Evolutionary conservation across 2,797 vertebrate genomes (phyloP).

Genomic region (Eulemur rubriventer): DNA sequence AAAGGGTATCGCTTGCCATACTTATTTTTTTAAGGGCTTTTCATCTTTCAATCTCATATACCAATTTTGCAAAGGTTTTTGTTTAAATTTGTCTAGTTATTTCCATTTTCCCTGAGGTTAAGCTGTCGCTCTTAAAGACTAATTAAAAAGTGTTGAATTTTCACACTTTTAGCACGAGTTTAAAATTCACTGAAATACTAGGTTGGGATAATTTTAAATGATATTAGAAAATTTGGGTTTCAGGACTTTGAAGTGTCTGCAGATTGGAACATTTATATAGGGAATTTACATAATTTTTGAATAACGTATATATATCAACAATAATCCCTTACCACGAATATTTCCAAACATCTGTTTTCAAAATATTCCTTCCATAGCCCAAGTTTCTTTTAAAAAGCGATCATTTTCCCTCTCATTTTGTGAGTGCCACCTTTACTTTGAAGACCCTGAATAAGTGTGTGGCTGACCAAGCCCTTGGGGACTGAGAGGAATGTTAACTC

Average conservation of each 20-base stretch:
- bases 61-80: not conserved
- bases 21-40: not conserved
- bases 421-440: not conserved
- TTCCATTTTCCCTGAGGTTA: not conserved
- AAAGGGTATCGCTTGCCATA: not conserved
- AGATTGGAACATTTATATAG: not conserved
- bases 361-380: not conserved
- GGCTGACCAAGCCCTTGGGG: not conserved
- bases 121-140: not conserved
- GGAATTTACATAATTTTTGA: not conserved
- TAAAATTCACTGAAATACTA: not conserved
- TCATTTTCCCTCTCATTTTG: not conserved
- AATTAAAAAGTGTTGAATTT: not conserved
- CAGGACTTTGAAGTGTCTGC: not conserved
- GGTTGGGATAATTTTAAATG: not conserved
- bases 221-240: not conserved
- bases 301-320: not conserved
- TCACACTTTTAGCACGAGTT: not conserved
- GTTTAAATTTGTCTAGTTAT: not conserved
- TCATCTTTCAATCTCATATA: not conserved
- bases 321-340: not conserved
- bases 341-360: constrained; percentile 8
- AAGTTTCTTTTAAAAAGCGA: not conserved
- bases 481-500: not conserved
- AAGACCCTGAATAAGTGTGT: not conserved